Evolutionary conservation across 2,888 invertebrate species (phyloP).

Genomic region (Tenthredo livida): DNA sequence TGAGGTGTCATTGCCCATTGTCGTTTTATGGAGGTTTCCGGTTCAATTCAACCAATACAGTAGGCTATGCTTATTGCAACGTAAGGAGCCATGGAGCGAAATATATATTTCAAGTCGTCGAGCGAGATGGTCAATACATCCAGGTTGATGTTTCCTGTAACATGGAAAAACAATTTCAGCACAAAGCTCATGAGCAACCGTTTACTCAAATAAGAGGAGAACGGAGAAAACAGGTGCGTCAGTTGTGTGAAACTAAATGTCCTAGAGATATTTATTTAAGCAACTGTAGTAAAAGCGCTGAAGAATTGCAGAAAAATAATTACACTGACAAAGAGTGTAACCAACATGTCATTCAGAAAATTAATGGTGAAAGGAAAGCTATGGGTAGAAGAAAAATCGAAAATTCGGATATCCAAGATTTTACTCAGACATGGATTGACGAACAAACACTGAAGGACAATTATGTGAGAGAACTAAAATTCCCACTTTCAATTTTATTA

Average conservation of each 20-base stretch:
- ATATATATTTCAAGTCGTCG: background rate
- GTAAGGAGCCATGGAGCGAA: background rate
- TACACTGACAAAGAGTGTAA: background rate
- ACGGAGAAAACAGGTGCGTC: background rate
- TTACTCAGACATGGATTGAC: background rate
- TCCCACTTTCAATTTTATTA: background rate
- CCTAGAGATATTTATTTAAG: background rate
- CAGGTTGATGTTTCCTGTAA: background rate
- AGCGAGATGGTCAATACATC: background rate
- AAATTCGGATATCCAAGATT: background rate
- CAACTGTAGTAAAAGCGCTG: background rate
- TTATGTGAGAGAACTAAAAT: background rate
- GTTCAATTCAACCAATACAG: background rate
- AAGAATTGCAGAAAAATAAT: background rate
- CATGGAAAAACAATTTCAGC: background rate
- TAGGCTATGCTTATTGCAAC: background rate
- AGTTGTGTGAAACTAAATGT: background rate
- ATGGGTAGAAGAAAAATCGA: background rate
- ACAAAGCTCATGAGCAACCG: background rate
- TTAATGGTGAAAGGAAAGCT: background rate
- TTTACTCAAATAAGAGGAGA: background rate
- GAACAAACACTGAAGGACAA: background rate
- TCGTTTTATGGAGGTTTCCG: background rate
- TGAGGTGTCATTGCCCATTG: background rate
- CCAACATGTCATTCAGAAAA: background rate